Base-by-base conservation (phyloP, 1,140 invertebrate genomes). In the Drosophila ironensis region DNA sequence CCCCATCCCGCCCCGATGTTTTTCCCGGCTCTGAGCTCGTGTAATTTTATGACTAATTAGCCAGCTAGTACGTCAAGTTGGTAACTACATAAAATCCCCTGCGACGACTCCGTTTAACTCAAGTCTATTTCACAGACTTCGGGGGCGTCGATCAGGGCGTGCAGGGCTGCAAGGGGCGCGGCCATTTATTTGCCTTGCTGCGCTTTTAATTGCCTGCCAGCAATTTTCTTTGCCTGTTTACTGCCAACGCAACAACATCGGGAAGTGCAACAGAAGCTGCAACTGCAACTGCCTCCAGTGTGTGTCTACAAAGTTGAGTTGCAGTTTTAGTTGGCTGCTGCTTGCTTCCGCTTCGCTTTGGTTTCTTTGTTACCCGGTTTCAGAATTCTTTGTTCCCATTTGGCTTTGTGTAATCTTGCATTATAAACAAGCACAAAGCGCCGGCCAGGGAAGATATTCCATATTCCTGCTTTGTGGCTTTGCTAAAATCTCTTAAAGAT, bases 41-140 rank as follows among this genome's bases (percentile, higher is more conserved):
- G 78, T 78, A 82, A 82, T 82, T 82, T 82, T 82, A 82, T 82
- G 78, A 84, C 78, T 82, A 82, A 82, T 82, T 82, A 82, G 78
- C 71, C 73, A 73, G 78, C 78, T 78, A 74, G 73, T 82, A 57
- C 70, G 50, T 70, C 78, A 81, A 81, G 76, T 81, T 81, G 69
- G 63, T 67, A 80, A 70, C 76, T 74, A 57, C 70, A 81, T 74
- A 57, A 59, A 70, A 27, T 51, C 28, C 44, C 42, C 22, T 22
- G 11, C 28, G 51, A 40, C 41, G 67, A 76, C 54, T 82, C 59
- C 72, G 78, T 76, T 68, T 71, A 81, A 54, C 69, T 57, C 47
- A 72, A 77, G 77, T 84, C 63, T 63, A 56, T 69, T 63, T n/a
- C n/a, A 72, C 54, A 16, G 46, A 30, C 14, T 50, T 33, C 37